Percentiles rank a stretch among this genome's conserved stretches.
These are phyloP conservation scores for Ischnus inquisitorius DNA, from an alignment of 2,888 invertebrate species.

Conservation along the genomic window DNA sequence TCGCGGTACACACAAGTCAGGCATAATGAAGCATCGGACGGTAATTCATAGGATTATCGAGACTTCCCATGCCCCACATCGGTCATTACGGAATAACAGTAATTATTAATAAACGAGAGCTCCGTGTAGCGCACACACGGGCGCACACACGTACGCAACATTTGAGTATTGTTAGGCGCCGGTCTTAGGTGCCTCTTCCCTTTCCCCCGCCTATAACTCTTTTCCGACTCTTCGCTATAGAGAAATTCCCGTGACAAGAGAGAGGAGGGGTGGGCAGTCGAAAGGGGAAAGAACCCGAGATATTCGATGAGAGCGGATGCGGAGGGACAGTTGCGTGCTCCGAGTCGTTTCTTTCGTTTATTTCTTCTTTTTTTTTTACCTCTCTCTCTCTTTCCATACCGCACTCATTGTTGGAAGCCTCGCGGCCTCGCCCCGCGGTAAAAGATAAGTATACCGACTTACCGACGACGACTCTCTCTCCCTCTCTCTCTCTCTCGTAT, in stretches of 20 bases:
- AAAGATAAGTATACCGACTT: constrained; percentile 80
- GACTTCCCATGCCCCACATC: constrained; percentile 84
- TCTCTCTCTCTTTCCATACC: constrained; percentile 60
- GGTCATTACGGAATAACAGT: constrained; percentile 85
- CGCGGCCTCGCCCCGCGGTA: constrained; percentile 63
- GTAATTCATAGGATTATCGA: constrained; percentile 85
- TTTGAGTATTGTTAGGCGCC: constrained; percentile 61
- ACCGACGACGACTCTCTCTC: too few species aligned
- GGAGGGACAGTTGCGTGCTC: constrained; percentile 84
- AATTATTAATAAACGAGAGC: constrained; percentile 83
- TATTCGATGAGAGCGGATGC: constrained; percentile 85
- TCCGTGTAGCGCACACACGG: constrained; percentile 49
- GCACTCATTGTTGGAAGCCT: constrained; percentile 67
- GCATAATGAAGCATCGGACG: constrained; percentile 81
- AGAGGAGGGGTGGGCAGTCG: constrained; percentile 4
- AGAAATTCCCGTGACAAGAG: constrained; percentile 61
- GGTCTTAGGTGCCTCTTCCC: constrained; percentile 60
- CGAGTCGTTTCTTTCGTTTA: constrained; percentile 47
- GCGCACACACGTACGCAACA: constrained; percentile 14
- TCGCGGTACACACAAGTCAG: constrained; percentile 47
- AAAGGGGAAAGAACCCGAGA: constrained; percentile 69
- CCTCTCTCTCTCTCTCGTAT: constrained; percentile 41
- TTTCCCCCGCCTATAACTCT: constrained; percentile 51
- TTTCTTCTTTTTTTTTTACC: constrained; percentile 32
- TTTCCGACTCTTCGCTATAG: constrained; percentile 48